Base-by-base conservation (phyloP, 2,888 invertebrate species). In the Drosophila paucipuncta region DNA sequence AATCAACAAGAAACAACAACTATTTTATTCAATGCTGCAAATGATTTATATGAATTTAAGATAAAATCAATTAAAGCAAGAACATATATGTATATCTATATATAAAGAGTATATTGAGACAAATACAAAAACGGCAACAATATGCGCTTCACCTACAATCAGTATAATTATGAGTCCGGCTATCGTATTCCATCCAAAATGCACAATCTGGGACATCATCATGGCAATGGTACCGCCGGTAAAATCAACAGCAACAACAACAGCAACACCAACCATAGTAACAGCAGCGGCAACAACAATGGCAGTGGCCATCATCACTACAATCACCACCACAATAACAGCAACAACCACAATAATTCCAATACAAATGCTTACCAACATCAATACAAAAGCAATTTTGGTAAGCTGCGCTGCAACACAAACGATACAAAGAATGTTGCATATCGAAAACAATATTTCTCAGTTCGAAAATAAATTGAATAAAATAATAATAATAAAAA, bases 101-200 rank as follows among this genome's bases (percentile, higher is more conserved):
- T n/a, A 41, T 41, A 41, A 41, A n/a, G n/a, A n/a, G 41, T 41
- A n/a, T 41, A 37, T 37, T 41, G n/a, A 5, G 41, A 63, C 11
- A 41, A 39, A 11, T 62, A 50, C n/a, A 47, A 22, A 18, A 49
- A 68, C 62, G 54, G 63, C 50, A 25, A 67, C 75, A 91, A 81
- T 84, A 93, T 93, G 93, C 92, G 93, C 85, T 93, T 93, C 86
- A 92, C 93, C 76, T 93, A 93, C 84, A 93, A 93, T 87, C 93
- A 93, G 87, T 93, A 92, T 83, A 92, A 92, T 82, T 92, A 90
- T 68, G 92, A 92, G 73, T 92, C 92, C 89, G 92, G 92, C 59
- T 92, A 92, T 87, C 92, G 92, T 86, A 90, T 91, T 84, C 92
- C 92, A 78, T 90, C 93, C 37, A 92, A 92, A 83, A 92, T 92